These are phyloP conservation scores for Pogoniulus pusillus DNA, from an alignment of 2,797 vertebrate genomes.

Conservation along the genomic window DNA sequence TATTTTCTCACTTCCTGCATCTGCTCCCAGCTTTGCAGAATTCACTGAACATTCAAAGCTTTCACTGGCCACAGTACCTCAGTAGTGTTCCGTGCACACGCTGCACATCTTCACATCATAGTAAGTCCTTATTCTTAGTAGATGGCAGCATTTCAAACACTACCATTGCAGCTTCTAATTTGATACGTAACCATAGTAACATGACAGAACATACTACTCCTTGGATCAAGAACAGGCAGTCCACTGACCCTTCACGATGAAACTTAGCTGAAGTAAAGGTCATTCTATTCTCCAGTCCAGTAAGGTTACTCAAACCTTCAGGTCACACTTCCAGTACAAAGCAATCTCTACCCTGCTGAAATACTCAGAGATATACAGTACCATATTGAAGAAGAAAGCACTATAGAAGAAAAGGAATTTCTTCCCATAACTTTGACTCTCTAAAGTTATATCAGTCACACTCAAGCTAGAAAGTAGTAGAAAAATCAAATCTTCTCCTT, in stretches of 20 bases:
- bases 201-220: conserved; percentile 24
- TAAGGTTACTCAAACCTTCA: not conserved
- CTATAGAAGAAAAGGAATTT: not conserved
- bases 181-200: conserved; percentile 56
- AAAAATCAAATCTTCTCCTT: not conserved
- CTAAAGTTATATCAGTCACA: not conserved
- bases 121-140: not conserved
- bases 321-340: not conserved
- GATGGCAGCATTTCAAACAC: conserved; percentile 42
- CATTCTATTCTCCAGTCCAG: not conserved
- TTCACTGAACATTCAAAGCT: not conserved
- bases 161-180: conserved; percentile 35
- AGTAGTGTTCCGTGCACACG: not conserved
- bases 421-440: not conserved
- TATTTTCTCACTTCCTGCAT: not conserved
- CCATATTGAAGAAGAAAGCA: not conserved
- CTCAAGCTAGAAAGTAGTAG: not conserved
- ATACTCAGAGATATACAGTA: not conserved
- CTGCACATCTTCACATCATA: not conserved
- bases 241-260: not conserved
- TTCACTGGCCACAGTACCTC: not conserved
- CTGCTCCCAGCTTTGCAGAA: not conserved
- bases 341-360: conserved; percentile 4
- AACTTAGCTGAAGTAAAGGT: not conserved
- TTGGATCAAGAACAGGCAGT: conserved; percentile 24